Base-by-base conservation (phyloP, 2,888 invertebrate genomes). In the Troides aeacus region DNA sequence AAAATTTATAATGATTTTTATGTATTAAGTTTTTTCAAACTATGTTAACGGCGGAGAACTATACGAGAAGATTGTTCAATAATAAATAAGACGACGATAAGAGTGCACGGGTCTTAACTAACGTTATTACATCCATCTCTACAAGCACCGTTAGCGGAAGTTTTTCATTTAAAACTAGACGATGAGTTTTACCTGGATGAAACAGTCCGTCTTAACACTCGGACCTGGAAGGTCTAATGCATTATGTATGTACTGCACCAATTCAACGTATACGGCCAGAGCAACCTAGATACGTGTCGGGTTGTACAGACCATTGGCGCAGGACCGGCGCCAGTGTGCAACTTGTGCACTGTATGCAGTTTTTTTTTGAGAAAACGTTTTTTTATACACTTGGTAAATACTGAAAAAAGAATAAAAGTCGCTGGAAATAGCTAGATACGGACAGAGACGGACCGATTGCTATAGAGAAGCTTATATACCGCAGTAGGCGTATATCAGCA, bases 251-350 rank as follows among this genome's bases (percentile, higher is more conserved):
- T 30, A 60, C 21, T 53, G 70, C 24, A 65, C 65, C 50, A 65
- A 46, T 65, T 65, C 65, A 62, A 50, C 70, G 62, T 66, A 66
- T 66, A 70, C 63, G 70, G 70, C 59, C 23, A 39, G n/a, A 15
- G 65, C 65, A 62, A 66, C 66, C 70, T 63, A 70, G 70, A 70
- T 70, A 66, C 42, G 61, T 36, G 62, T 30, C 36, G 64, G 57
- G 56, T 24, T 65, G 60, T 56, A n/a, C 50, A 62, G 65, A 62
- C 65, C 56, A 62, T 46, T 68, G 36, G 21, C 58, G 24, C 17
- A 36, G 24, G 30, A 66, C 50, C 63, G 66, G 63, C 66, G 70
- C 66, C 70, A 63, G 58, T 17, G 39, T 18, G 50, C 46, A 58
- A 66, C 66, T 58, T 59, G 30, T 39, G 23, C 59, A 53, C 50